phyloP scores from a whole-genome alignment of 1,140 invertebrate species.

The Trichonephila clavipes region DNA sequence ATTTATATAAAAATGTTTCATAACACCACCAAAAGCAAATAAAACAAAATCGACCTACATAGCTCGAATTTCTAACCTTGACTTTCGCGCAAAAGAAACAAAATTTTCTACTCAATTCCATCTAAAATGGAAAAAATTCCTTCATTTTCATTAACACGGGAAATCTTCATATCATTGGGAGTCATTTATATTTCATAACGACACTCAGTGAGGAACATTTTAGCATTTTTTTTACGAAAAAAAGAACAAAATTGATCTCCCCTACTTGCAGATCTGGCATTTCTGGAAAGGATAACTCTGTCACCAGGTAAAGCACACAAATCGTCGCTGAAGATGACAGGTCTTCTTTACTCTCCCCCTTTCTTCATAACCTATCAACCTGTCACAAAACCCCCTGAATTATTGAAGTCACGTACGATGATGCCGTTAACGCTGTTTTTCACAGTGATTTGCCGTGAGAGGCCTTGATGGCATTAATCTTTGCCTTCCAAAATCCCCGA shows the following conservation, averaged over 20 bases:
- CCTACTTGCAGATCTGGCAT: neutral
- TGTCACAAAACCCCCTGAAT: slow-evolving; percentile 54
- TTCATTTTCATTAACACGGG: neutral
- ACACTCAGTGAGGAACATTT: neutral
- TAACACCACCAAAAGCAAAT: neutral
- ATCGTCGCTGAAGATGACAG: slow-evolving; percentile 38
- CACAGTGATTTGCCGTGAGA: slow-evolving; percentile 11
- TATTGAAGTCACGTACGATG: slow-evolving; percentile 44
- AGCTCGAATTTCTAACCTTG: slow-evolving; percentile 6
- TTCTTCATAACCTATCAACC: slow-evolving; percentile 31
- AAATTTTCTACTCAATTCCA: neutral
- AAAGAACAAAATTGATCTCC: neutral
- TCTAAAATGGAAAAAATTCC: neutral
- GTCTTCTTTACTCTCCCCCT: neutral
- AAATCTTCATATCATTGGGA: neutral
- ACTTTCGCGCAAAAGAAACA: neutral
- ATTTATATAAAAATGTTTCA: neutral
- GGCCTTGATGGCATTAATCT: slow-evolving; percentile 63
- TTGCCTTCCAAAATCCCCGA: neutral
- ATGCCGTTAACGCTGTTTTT: slow-evolving; percentile 28
- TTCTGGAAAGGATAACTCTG: neutral
- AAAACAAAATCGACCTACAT: neutral
- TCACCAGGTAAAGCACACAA: slow-evolving; percentile 45
- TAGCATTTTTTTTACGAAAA: neutral
- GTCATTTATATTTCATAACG: slow-evolving; percentile 3